Evolutionary conservation across 2,888 invertebrate genomes (phyloP).

Genomic region (Dyspetes luteomarginatus): DNA sequence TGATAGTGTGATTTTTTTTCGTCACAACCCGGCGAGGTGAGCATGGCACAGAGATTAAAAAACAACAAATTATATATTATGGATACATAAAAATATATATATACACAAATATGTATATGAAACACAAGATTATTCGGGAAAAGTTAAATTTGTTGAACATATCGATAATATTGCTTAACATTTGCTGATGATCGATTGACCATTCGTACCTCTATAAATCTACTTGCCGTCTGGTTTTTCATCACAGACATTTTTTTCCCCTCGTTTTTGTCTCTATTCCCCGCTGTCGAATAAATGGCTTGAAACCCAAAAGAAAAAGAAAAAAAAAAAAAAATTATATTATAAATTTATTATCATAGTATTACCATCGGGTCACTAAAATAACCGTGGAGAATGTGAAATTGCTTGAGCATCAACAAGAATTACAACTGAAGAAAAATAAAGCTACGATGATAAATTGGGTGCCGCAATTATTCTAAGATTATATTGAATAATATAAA

Average conservation of each 20-base stretch:
- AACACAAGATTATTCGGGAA: constrained; percentile 49
- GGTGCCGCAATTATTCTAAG: constrained; percentile 39
- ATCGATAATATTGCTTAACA: constrained; percentile 45
- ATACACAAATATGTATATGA: constrained; percentile 28
- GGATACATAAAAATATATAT: constrained; percentile 19
- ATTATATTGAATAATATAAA: constrained; percentile 27
- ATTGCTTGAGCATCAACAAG: background rate
- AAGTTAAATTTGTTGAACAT: constrained; percentile 48
- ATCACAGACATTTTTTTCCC: constrained; percentile 14
- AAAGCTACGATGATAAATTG: constrained; percentile 5
- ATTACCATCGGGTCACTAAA: background rate
- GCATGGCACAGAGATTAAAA: constrained; percentile 25
- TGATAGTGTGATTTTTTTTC: constrained; percentile 34
- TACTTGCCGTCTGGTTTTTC: constrained; percentile 19
- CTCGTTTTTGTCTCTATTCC: constrained; percentile 13
- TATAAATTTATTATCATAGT: constrained; percentile 13
- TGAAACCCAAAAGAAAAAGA: too few species aligned
- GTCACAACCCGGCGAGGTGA: constrained; percentile 32
- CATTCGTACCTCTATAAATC: constrained; percentile 32
- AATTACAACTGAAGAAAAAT: background rate
- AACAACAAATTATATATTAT: too few species aligned
- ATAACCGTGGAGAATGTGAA: background rate
- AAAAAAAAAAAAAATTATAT: constrained; percentile 35
- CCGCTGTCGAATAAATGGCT: background rate
- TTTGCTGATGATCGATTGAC: constrained; percentile 44